Percentiles rank a stretch among this genome's conserved stretches.
These are phyloP conservation scores for Pyrrhosoma nymphula DNA, from an alignment of 2,888 invertebrate genomes.

Conservation along the genomic window DNA sequence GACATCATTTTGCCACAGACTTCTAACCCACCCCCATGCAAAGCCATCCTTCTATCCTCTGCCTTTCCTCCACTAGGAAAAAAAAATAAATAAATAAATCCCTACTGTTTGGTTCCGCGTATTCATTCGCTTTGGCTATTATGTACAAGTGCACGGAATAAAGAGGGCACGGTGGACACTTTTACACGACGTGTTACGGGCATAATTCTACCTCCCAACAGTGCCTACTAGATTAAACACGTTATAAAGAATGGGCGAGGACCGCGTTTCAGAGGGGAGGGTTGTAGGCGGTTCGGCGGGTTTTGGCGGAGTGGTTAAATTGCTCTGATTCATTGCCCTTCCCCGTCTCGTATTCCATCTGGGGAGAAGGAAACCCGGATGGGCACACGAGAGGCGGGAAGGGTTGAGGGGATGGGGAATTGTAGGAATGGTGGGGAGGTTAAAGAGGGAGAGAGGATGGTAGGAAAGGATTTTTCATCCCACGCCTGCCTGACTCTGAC, in stretches of 20 bases:
- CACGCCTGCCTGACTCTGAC: slow-evolving; percentile 31
- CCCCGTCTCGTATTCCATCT: background rate
- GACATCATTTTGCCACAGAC: background rate
- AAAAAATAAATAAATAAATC: background rate
- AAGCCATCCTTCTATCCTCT: background rate
- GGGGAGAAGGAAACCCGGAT: background rate
- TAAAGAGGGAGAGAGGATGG: background rate
- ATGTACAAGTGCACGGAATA: background rate
- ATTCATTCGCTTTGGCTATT: background rate
- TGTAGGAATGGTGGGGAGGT: background rate
- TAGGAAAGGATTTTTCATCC: slow-evolving; percentile 20
- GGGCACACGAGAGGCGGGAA: background rate
- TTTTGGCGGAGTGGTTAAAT: background rate
- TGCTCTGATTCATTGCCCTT: background rate
- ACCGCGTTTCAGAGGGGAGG: background rate
- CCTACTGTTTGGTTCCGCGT: background rate
- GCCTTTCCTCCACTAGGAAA: background rate
- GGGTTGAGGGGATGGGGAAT: background rate
- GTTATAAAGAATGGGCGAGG: background rate
- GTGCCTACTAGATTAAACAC: background rate
- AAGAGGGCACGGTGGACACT: background rate
- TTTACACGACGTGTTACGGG: background rate
- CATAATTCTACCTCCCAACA: background rate
- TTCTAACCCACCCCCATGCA: too few relatives aligned
- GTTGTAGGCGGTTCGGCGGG: background rate